Evolutionary conservation across 2,888 invertebrate genomes (phyloP).

Genomic region (Aradus depressus): DNA sequence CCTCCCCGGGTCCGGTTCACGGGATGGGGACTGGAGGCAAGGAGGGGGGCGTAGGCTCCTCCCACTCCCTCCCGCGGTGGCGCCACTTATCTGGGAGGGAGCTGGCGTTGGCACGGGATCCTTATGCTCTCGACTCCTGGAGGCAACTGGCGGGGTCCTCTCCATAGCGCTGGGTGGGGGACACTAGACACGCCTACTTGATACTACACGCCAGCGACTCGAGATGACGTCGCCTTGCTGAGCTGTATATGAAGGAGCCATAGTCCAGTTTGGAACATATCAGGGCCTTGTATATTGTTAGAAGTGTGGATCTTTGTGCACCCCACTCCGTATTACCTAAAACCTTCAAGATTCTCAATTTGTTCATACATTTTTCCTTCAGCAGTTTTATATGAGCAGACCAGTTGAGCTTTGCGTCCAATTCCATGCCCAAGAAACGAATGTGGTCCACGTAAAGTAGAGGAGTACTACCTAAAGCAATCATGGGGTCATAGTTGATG

Average conservation of each 20-base stretch:
- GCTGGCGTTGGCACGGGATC: not conserved
- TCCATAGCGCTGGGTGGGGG: too few relatives aligned
- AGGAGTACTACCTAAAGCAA: too few relatives aligned
- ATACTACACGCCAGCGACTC: not conserved
- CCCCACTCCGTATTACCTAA: not conserved
- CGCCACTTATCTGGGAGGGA: not conserved
- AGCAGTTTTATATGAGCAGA: slow-evolving; percentile 1
- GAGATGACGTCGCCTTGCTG: not conserved
- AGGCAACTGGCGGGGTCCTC: not conserved
- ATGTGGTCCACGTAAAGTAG: too few relatives aligned
- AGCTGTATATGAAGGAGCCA: not conserved
- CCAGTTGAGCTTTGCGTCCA: slow-evolving; percentile 3
- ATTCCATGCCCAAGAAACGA: not conserved
- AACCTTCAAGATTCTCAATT: slow-evolving; percentile 1
- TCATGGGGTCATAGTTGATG: too few relatives aligned
- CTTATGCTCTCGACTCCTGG: not conserved
- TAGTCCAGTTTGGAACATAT: not conserved
- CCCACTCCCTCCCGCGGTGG: too few relatives aligned
- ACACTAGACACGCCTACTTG: too few relatives aligned
- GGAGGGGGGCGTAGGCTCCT: too few relatives aligned
- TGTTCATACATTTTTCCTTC: slow-evolving; percentile 1
- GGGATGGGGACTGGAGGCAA: too few relatives aligned
- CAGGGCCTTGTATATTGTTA: not conserved
- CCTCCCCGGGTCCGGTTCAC: too few relatives aligned
- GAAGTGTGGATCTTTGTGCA: not conserved